A percentile compares a stretch with the other conserved stretches of the same genome.
Evolutionary conservation across 2,888 invertebrate genomes (phyloP).

Genomic region (Rhingia campestris): DNA sequence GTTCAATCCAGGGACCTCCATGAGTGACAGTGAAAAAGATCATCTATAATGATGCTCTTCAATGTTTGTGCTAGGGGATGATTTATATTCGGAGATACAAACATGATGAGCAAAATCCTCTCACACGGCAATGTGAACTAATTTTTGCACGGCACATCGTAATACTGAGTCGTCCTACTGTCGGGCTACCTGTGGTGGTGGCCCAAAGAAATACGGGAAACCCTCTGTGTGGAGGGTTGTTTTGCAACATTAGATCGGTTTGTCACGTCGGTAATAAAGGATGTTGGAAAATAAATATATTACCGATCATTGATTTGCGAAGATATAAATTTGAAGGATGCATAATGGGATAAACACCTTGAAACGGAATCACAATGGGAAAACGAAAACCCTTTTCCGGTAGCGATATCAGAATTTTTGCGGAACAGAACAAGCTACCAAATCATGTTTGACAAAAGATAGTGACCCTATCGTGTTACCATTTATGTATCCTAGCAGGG

Average conservation of each 20-base stretch:
- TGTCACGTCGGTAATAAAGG: constrained; percentile 73
- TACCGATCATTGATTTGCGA: constrained; percentile 71
- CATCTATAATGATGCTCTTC: constrained; percentile 73
- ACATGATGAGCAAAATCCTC: constrained; percentile 59
- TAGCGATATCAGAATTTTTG: constrained; percentile 2
- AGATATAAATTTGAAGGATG: constrained; percentile 77
- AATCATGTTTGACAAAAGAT: constrained; percentile 10
- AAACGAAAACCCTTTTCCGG: constrained; percentile 6
- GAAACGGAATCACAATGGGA: constrained; percentile 73
- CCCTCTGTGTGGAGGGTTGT: constrained; percentile 58
- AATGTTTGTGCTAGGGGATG: constrained; percentile 64
- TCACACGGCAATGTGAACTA: constrained; percentile 68
- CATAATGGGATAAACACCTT: constrained; percentile 79
- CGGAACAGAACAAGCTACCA: constrained; percentile 23
- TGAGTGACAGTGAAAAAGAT: constrained; percentile 72
- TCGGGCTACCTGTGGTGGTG: constrained; percentile 67
- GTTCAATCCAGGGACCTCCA: constrained; percentile 65
- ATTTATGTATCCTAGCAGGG: neutral
- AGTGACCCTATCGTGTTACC: constrained; percentile 58
- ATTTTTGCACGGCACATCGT: constrained; percentile 61
- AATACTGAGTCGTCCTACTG: constrained; percentile 14
- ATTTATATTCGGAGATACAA: constrained; percentile 61
- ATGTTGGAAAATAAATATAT: constrained; percentile 74
- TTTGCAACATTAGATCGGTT: constrained; percentile 73
- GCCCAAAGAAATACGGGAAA: constrained; percentile 13